Evolutionary conservation across 2,888 invertebrate genomes (phyloP), one percentile per base, ranked within the genome.

Genomic region (Lasius platythorax): DNA sequence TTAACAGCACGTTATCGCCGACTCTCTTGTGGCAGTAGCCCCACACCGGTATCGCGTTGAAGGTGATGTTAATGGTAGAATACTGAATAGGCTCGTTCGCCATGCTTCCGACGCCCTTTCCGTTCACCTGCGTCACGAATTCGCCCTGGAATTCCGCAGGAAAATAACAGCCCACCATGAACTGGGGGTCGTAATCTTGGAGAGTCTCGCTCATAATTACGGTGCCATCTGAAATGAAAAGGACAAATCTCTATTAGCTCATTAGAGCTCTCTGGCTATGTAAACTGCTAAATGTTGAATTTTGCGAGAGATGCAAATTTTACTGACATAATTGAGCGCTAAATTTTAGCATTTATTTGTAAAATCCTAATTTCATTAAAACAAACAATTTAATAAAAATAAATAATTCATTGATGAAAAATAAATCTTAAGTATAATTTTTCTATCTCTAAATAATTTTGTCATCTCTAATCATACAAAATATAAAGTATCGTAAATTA

Each of bases 121-220:
- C 93, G 89, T 93, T 94, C 89, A 94, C 95, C 94, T 97, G 97
- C 95, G 96, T 96, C 87, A 96, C 95, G 93, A 96, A 97, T 88
- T 96, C 96, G 40, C 97, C 97, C 95, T 97, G 97, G 89, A 96
- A 96, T 93, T 96, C 96, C 84, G 96, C 96, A 37, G 96, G 96
- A 94, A 97, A 97, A 94, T 96, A 97, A 93, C 97, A 97, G 56
- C 96, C 95, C 66, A 95, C 95, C 86, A 90, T 92, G 88, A 92
- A 91, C 81, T 92, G 91, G 6, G 92, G 91, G 73, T 93, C 89
- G 88, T 93, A 93, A 61, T 89, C 91, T 82, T 91, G 92, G 37
- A 93, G 85, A 63, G 89, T 87, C 50, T 93, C 93, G 76, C 85
- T 92, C 67, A 85, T 86, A 73, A 85, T 85, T 40, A 86, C 79